Percentiles rank a stretch among this genome's conserved stretches.
These are phyloP conservation scores for Cerastoderma edule DNA, from an alignment of 2,888 invertebrate genomes.

Conservation along the genomic window DNA sequence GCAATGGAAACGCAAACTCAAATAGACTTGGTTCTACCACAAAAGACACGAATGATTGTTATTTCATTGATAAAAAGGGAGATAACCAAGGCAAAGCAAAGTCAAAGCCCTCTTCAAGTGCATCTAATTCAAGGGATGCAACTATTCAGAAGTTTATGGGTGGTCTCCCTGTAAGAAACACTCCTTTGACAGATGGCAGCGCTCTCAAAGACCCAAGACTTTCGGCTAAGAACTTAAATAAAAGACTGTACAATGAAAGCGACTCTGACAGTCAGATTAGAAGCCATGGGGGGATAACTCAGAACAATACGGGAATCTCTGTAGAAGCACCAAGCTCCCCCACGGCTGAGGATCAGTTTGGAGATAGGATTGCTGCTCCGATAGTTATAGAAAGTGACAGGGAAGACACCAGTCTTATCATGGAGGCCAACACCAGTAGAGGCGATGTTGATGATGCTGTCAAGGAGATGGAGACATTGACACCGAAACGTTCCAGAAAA, in stretches of 20 bases:
- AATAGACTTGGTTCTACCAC: too few relatives aligned
- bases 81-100: background rate
- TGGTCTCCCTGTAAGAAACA: too few relatives aligned
- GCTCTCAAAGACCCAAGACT: too few relatives aligned
- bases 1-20: too few relatives aligned
- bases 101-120: too few relatives aligned
- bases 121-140: too few relatives aligned
- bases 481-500: constrained; percentile 2
- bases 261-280: background rate
- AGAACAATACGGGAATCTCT: constrained; percentile 30
- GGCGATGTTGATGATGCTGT: background rate
- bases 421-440: background rate
- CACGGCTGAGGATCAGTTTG: background rate
- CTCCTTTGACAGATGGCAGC: too few relatives aligned
- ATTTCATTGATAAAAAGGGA: constrained; percentile 56
- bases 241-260: too few relatives aligned
- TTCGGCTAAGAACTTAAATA: too few relatives aligned
- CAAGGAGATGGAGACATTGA: constrained; percentile 1
- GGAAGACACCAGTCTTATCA: background rate
- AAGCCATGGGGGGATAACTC: constrained; percentile 36
- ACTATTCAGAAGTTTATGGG: too few relatives aligned
- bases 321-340: constrained; percentile 22
- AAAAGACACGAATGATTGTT: constrained; percentile 28
- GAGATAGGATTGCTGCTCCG: background rate
- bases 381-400: constrained; percentile 17